phyloP scores from a whole-genome alignment of 2,888 invertebrate genomes.

The Gastrophysa polygoni region DNA sequence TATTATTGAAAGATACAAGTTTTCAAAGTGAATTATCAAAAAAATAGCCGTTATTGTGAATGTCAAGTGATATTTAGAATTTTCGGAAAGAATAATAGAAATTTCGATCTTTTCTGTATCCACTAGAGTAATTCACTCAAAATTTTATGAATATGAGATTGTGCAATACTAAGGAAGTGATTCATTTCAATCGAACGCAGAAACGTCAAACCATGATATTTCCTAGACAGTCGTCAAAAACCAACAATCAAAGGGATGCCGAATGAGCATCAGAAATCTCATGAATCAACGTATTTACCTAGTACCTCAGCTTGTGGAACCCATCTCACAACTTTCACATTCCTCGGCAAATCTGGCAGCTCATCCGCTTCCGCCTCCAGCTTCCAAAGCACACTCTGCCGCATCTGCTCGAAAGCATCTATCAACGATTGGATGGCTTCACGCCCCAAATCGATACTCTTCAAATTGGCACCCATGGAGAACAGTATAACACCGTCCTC shows the following conservation, averaged over 20 bases:
- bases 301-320: conserved; percentile 46
- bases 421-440: conserved; percentile 63
- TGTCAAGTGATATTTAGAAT: too few relatives aligned
- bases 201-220: too few relatives aligned
- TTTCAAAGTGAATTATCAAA: too few relatives aligned
- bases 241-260: not conserved
- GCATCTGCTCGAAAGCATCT: conserved; percentile 63
- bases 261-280: not conserved
- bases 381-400: conserved; percentile 58
- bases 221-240: too few relatives aligned
- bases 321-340: conserved; percentile 52
- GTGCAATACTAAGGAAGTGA: too few relatives aligned
- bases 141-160: too few relatives aligned
- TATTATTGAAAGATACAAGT: too few relatives aligned
- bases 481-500: conserved; percentile 63
- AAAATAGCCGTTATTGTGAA: too few relatives aligned
- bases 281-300: conserved; percentile 29
- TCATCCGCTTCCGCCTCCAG: conserved; percentile 10
- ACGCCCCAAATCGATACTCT: conserved; percentile 61
- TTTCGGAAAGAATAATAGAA: too few relatives aligned
- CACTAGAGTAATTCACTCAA: too few relatives aligned
- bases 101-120: too few relatives aligned
- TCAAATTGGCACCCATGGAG: conserved; percentile 65
- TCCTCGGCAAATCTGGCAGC: conserved; percentile 42
- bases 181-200: too few relatives aligned